Evolutionary conservation across 2,888 invertebrate species (phyloP), one percentile per base, ranked within the genome.

Genomic region (Philonicus albiceps): DNA sequence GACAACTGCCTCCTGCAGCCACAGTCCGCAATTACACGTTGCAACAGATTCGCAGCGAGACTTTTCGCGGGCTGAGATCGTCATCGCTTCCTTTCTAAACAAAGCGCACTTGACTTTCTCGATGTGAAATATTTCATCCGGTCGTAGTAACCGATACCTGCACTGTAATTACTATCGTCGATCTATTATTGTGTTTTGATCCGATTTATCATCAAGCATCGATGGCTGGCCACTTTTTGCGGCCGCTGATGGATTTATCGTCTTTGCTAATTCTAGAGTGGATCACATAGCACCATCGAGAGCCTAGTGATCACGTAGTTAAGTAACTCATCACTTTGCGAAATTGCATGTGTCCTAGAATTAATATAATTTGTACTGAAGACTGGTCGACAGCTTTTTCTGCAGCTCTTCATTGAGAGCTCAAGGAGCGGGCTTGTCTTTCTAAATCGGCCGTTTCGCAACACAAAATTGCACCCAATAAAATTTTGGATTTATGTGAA

Each of bases 71-170:
- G 34, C 75, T n/a, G 75, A 16, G 30, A 75, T 75, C 34, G 22
- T 40, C 34, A 43, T 76, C 76, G 76, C 22, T 76, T 37, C 40
- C 76, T 76, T 40, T 76, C 76, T n/a, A 76, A 76, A 76, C 76
- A 76, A 76, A 76, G 76, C 40, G 76, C 76, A 76, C 76, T 76
- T 31, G 34, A 76, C 76, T 76, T 76, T 40, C 76, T 76, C 76
- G 76, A n/a, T 37, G 40, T 76, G 34, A 76, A 37, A 37, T 76
- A 76, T 76, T 76, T 76, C 76, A 76, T 76, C 76, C 76, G 76
- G 76, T 76, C 22, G 76, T n/a, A 22, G 74, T 76, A 76, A n/a
- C 76, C 22, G 76, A 40, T 76, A 40, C 22, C 76, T 76, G 40
- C 76, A 34, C 34, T 40, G 40, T 76, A 76, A 76, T 76, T 76